Evolutionary conservation across 1,140 invertebrate genomes (phyloP).

Genomic region (Drosophila mauritiana): DNA sequence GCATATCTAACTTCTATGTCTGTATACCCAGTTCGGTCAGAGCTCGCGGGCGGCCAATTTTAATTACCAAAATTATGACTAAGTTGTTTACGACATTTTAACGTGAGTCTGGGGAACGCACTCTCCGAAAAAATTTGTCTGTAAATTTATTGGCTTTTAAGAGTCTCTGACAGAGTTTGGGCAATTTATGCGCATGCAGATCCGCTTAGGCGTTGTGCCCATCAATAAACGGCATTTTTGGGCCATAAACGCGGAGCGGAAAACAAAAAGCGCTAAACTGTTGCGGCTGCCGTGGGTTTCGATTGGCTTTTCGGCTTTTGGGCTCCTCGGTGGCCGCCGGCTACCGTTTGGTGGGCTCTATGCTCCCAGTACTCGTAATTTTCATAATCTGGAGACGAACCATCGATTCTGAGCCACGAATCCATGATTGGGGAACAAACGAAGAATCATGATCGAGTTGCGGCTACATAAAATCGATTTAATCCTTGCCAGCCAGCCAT

Average conservation of each 20-base stretch:
- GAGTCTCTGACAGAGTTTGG: slow-evolving; percentile 48
- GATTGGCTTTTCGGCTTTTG: slow-evolving; percentile 27
- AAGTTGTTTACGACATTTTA: slow-evolving; percentile 82
- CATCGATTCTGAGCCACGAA: slow-evolving; percentile 51
- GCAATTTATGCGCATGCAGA: slow-evolving; percentile 68
- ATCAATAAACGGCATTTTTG: slow-evolving; percentile 72
- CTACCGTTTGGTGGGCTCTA: slow-evolving; percentile 55
- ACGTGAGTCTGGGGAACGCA: slow-evolving; percentile 55
- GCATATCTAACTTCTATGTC: not conserved
- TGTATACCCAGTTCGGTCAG: not conserved
- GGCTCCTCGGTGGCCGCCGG: slow-evolving; percentile 21
- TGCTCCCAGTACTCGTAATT: slow-evolving; percentile 65
- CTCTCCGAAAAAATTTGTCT: slow-evolving; percentile 59
- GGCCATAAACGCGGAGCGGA: slow-evolving; percentile 64
- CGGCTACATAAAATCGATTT: slow-evolving; percentile 78
- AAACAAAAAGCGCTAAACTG: slow-evolving; percentile 74
- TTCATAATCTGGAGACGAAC: slow-evolving; percentile 54
- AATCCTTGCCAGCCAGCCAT: slow-evolving; percentile 70
- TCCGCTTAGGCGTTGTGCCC: slow-evolving; percentile 75
- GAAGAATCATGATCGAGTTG: slow-evolving; percentile 61
- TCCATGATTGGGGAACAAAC: slow-evolving; percentile 58
- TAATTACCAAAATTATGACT: slow-evolving; percentile 84
- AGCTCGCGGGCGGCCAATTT: slow-evolving; percentile 69
- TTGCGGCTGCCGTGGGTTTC: slow-evolving; percentile 53
- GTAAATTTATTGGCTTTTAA: slow-evolving; percentile 82